Conservation (phyloP, 2,888 invertebrate genomes). For the Sarcophaga variegata region DNA sequence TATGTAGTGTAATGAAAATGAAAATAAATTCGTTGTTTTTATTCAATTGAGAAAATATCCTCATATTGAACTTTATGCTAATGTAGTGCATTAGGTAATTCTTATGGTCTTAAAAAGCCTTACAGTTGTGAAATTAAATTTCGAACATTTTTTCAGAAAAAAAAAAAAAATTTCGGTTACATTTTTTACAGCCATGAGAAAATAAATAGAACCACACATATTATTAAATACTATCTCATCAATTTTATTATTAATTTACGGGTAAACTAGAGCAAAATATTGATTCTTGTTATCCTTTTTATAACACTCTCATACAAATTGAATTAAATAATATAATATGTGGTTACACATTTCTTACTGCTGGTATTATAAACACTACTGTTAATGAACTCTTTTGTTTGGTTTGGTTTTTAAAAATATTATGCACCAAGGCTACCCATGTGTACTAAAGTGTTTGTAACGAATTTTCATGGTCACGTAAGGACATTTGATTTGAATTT, state of each 20-base stretch:
- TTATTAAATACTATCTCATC: neutral
- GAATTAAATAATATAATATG: too few species aligned
- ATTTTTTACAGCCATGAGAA: constrained; percentile 1
- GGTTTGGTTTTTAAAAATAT: constrained; percentile 9
- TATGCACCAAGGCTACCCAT: constrained; percentile 43
- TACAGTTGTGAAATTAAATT: constrained; percentile 21
- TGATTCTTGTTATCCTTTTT: too few species aligned
- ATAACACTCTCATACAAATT: too few species aligned
- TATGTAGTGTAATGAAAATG: too few species aligned
- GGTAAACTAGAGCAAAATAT: too few species aligned
- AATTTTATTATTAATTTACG: too few species aligned
- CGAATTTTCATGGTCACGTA: constrained; percentile 57
- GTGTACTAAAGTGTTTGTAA: constrained; percentile 34
- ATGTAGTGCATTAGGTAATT: constrained; percentile 33
- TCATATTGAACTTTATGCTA: constrained; percentile 41
- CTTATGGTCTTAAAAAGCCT: constrained; percentile 15
- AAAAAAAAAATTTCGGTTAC: neutral
- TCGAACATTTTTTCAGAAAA: neutral
- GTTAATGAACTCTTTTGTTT: constrained; percentile 17
- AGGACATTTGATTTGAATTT: constrained; percentile 51
- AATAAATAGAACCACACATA: neutral
- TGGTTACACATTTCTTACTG: neutral
- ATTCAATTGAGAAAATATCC: constrained; percentile 41
- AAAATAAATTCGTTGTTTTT: neutral
- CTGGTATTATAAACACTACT: constrained; percentile 16